Evolutionary conservation across 1,140 invertebrate genomes (phyloP).

Genomic region (Ips nitidus): DNA sequence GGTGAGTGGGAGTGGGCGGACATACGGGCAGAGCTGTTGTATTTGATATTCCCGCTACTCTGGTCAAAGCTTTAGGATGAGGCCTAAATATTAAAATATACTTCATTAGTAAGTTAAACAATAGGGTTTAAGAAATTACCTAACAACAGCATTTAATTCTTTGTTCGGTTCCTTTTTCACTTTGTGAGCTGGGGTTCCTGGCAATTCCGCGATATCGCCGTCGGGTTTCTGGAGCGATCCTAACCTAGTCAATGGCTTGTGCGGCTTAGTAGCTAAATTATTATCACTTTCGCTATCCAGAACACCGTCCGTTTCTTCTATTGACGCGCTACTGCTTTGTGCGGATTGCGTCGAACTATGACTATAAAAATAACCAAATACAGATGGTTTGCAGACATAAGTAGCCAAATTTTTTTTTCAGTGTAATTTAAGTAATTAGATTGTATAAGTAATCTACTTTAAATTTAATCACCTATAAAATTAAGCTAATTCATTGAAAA

Average conservation of each 20-base stretch:
- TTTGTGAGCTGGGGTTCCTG: conserved; percentile 37
- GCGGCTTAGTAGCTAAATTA: conserved; percentile 53
- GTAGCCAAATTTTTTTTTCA: too few species aligned
- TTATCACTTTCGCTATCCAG: conserved; percentile 34
- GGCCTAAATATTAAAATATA: conserved; percentile 50
- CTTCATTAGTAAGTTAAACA: background rate
- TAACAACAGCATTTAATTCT: conserved; percentile 7
- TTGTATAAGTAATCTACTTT: background rate
- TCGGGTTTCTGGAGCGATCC: conserved; percentile 30
- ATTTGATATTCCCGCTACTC: conserved; percentile 49
- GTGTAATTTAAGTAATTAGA: too few species aligned
- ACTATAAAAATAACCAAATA: conserved; percentile 13
- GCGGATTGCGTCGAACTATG: conserved; percentile 47
- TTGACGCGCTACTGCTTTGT: conserved; percentile 41
- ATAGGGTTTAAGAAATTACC: conserved; percentile 5
- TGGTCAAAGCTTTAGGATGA: conserved; percentile 59
- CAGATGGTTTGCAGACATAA: background rate
- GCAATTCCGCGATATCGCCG: conserved; percentile 10
- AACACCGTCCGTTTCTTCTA: conserved; percentile 39
- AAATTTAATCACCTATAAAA: background rate
- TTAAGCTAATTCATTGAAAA: background rate
- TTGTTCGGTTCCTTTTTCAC: conserved; percentile 31
- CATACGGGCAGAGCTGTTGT: conserved; percentile 57
- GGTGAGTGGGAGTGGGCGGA: conserved; percentile 79
- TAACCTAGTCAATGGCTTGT: conserved; percentile 62